phyloP scores from a whole-genome alignment of 2,888 invertebrate species.

The Pyrrhia umbra region DNA sequence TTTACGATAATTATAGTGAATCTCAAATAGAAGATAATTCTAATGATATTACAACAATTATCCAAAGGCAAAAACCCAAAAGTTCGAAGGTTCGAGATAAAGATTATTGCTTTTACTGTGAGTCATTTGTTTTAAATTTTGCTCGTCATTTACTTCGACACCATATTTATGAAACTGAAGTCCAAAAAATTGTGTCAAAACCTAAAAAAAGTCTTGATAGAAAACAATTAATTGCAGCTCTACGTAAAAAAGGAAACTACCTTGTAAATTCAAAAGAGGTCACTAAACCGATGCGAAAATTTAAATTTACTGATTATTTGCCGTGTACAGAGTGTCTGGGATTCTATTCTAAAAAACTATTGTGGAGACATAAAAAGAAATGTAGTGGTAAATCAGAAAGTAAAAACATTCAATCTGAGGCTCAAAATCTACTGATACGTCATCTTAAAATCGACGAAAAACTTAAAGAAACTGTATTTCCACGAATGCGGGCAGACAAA shows the following conservation, averaged over 20 bases:
- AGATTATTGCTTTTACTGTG: conserved; percentile 56
- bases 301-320: conserved; percentile 54
- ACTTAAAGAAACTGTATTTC: conserved; percentile 62
- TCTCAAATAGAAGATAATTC: conserved; percentile 30
- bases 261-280: conserved; percentile 54
- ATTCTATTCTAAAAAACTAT: conserved; percentile 53
- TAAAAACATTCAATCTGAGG: conserved; percentile 60
- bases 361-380: conserved; percentile 60
- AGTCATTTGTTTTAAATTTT: conserved; percentile 54
- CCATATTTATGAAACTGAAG: conserved; percentile 54
- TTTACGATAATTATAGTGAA: conserved; percentile 44
- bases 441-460: conserved; percentile 64
- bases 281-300: conserved; percentile 58
- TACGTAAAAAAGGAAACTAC: conserved; percentile 64
- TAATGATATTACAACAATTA: conserved; percentile 43
- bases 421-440: conserved; percentile 63
- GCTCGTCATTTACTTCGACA: conserved; percentile 57
- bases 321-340: conserved; percentile 55
- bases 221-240: conserved; percentile 34
- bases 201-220: conserved; percentile 41
- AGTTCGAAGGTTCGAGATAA: conserved; percentile 30
- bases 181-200: conserved; percentile 22
- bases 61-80: conserved; percentile 40
- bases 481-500: conserved; percentile 52
- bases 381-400: conserved; percentile 41